Base-by-base conservation (phyloP, 35 echinoderm and acorn worm species). In the Heliocidaris erythrogramma region DNA sequence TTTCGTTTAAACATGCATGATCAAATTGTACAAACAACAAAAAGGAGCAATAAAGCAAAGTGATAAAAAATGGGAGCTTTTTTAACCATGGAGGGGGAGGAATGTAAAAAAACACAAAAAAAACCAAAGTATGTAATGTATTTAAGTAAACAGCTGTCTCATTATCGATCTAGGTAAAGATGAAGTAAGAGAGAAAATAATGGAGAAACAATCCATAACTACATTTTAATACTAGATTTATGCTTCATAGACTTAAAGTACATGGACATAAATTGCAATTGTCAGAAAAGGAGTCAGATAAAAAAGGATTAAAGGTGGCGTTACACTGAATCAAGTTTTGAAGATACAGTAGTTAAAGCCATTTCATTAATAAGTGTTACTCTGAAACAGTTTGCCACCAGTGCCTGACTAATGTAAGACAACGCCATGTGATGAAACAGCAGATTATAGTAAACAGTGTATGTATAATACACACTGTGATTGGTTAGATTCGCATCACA, bases 1-100 rank as follows among this genome's bases (percentile, higher is more conserved):
- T 89, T 89, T 89, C 87, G 42, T 48, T 78, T 32, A 13, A 89
- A 89, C 87, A 89, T 89, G 87, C 87, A 89, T 89, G 87, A 89
- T 42, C 35, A 42, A 42, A 42, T 89, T 89, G 10, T 42, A 89
- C 47, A 42, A 48, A 89, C 31, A 89, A 89, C 30, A 30, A 89
- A 48, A 89, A 89, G 29, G 18, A 78, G 18, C 5, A 56, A 14
- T 13, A 78, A 78, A n/a, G 65, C 7, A n/a, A 7, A 78, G 18
- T 4, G 65, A n/a, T 78, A 4, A 78, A 78, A 78, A 78, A 7
- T 78, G 21, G 65, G 18, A 78, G 21, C 65, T 78, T 78, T n/a
- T 78, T n/a, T 27, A 78, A 78, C 27, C 27, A 78, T 7, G 21
- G 21, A 24, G 65, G 21, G 18, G 65, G 65, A 78, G 65, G 65